Evolutionary conservation across 2,888 invertebrate genomes (phyloP).

Genomic region (Sussaba pulchella): DNA sequence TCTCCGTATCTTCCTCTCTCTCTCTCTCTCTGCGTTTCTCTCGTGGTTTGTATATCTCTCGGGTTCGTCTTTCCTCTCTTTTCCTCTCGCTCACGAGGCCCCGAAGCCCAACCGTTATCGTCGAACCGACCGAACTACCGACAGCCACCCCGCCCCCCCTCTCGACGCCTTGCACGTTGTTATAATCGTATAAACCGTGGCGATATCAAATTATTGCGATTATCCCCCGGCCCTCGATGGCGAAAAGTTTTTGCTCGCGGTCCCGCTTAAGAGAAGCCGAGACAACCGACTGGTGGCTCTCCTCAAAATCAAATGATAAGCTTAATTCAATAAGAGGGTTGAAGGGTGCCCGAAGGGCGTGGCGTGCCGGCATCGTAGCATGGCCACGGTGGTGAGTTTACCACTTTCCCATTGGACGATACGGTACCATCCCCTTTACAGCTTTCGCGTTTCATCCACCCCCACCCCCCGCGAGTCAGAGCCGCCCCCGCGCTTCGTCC

Average conservation of each 20-base stretch:
- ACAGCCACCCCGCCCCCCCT: too few relatives aligned
- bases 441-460: too few relatives aligned
- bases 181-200: conserved; percentile 81
- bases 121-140: conserved; percentile 69
- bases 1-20: conserved; percentile 15
- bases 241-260: conserved; percentile 80
- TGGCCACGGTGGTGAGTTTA: conserved; percentile 57
- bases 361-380: conserved; percentile 57
- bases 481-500: conserved; percentile 57
- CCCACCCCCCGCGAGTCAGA: conserved; percentile 68
- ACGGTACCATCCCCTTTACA: conserved; percentile 60
- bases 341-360: conserved; percentile 74
- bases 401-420: conserved; percentile 65
- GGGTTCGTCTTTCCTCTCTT: conserved; percentile 28
- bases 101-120: conserved; percentile 19
- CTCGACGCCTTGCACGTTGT: conserved; percentile 78
- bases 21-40: conserved; percentile 34
- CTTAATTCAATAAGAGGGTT: conserved; percentile 83
- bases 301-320: conserved; percentile 85
- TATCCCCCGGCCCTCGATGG: conserved; percentile 80
- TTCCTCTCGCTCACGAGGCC: conserved; percentile 39
- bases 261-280: conserved; percentile 83
- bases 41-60: conserved; percentile 27
- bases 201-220: conserved; percentile 84
- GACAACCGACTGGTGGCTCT: conserved; percentile 84